Percentiles rank a stretch among this genome's conserved stretches.
Conservation (phyloP, 2,113 vertebrate genomes). For the Solea senegalensis region DNA sequence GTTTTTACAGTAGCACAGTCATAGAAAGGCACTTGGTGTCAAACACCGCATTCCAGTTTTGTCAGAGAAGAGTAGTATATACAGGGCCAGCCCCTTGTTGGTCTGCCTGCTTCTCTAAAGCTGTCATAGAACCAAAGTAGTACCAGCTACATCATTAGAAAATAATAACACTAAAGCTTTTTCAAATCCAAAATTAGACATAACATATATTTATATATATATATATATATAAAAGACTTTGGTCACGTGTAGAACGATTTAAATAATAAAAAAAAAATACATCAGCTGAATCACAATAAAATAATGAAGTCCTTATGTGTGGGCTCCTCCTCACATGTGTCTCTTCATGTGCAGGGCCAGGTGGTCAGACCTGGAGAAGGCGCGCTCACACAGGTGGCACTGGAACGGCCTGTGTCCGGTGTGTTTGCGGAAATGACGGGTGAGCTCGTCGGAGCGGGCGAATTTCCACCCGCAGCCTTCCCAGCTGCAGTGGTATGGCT, state of each 20-base stretch:
- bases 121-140: constrained; percentile 82
- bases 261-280: constrained; percentile 70
- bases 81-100: constrained; percentile 80
- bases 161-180: constrained; percentile 76
- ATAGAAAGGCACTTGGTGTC: constrained; percentile 81
- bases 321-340: constrained; percentile 85
- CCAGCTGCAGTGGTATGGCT: constrained; percentile 99
- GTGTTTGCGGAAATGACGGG: constrained; percentile 98
- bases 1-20: constrained; percentile 78
- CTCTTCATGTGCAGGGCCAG: constrained; percentile 98
- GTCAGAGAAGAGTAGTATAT: constrained; percentile 71
- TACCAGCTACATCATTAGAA: constrained; percentile 91
- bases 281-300: constrained; percentile 64
- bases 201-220: constrained; percentile 28
- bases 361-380: constrained; percentile 97
- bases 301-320: constrained; percentile 49
- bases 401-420: constrained; percentile 98
- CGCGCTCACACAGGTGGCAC: constrained; percentile 96
- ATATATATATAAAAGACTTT: constrained; percentile 60
- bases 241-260: constrained; percentile 71
- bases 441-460: constrained; percentile 95
- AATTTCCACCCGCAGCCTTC: constrained; percentile 99
- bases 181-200: constrained; percentile 54
- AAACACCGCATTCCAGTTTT: constrained; percentile 79
- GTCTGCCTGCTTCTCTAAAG: constrained; percentile 77